Evolutionary conservation across 2,797 vertebrate species (phyloP), one percentile per base, ranked within the genome.

Genomic region (Mormyrops boulengeri): DNA sequence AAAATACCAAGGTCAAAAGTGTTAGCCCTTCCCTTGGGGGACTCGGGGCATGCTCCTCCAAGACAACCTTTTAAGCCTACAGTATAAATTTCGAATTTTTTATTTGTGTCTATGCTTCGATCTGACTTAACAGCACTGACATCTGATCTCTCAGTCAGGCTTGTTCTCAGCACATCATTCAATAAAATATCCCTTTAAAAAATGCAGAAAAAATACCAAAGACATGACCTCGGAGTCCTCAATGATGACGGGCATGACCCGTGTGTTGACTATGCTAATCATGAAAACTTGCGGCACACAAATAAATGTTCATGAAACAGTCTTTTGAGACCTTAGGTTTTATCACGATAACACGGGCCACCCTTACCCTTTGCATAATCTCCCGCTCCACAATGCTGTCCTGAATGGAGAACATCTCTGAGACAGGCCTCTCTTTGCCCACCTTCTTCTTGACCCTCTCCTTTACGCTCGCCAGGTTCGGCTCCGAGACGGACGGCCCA

Each of bases 301-400:
- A 77, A 77, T 80, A 80, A 80, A 80, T 80, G 17, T 44, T n/a
- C 38, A 82, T 44, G 19, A 44, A 47, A 73, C 66, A 60, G 8
- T 26, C 60, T 62, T 62, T 26, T 62, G 60, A 62, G 60, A 62
- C 60, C 22, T 62, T 60, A 22, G 62, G 14, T 34, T 14, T 73
- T 38, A 73, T 38, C 66, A 84, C 19, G 2, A 34, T 84, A 84
- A 47, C 34, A 44, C 2, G 41, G 7, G 22, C 97, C 96, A 97
- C 95, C 26, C 94, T 97, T 93, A 99, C 98, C 96, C 97, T 96
- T 92, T 98, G 97, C 92, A 97, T 97, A 89, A 99, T 97, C 93
- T 99, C 98, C 92, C 97, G 95, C 92, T 99, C 98, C 94, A 99
- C 97, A 2, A 99, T 99, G 94, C 97, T 98, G 94, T 99, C 98